Percentiles rank a stretch among this genome's conserved stretches.
phyloP scores from a whole-genome alignment of 2,797 vertebrate genomes.

The Euphonia xanthogaster region DNA sequence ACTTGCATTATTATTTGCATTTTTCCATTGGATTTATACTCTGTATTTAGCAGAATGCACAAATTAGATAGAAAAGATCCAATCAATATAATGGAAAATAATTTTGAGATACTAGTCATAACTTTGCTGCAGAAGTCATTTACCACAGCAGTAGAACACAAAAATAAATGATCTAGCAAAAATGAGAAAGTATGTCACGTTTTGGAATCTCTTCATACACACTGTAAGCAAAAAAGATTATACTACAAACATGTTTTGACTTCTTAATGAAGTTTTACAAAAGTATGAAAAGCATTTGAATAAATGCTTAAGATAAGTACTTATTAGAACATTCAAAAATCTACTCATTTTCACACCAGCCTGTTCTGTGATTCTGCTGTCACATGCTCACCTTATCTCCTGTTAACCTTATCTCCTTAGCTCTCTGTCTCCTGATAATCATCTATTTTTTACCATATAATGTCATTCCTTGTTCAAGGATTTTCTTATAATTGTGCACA shows the following conservation, averaged over 20 bases:
- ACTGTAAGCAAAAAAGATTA: background rate
- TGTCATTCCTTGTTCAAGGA: background rate
- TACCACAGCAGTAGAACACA: background rate
- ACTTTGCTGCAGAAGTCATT: background rate
- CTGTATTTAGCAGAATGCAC: background rate
- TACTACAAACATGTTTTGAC: background rate
- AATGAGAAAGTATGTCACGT: background rate
- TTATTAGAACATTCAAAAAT: background rate
- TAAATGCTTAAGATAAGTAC: background rate
- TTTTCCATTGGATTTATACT: background rate
- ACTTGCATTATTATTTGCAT: background rate
- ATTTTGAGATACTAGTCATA: background rate
- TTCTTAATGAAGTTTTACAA: background rate
- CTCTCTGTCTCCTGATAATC: background rate
- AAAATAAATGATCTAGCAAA: background rate
- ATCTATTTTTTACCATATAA: background rate
- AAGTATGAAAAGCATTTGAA: background rate
- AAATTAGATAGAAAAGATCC: background rate
- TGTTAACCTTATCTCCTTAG: too few relatives aligned
- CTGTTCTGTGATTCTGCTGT: background rate
- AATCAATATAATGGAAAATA: background rate
- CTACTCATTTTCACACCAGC: background rate
- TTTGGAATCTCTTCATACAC: background rate
- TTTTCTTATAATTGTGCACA: background rate
- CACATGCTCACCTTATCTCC: background rate